A percentile compares a stretch with the other conserved stretches of the same genome.
Conservation (phyloP, 2,797 vertebrate species). For the Cyprinella venusta region DNA sequence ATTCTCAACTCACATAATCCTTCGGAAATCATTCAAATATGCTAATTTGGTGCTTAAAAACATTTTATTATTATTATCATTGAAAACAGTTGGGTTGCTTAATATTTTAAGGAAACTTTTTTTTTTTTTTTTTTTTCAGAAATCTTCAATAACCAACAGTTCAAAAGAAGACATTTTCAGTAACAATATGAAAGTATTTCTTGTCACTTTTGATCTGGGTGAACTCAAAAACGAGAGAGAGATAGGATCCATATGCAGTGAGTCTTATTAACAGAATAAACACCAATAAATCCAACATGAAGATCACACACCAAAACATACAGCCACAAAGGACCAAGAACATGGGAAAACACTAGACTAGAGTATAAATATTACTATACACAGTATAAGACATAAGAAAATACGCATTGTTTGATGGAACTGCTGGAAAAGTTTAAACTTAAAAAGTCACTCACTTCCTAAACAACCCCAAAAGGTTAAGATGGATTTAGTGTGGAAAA, state of each 20-base stretch:
- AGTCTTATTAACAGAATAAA: neutral
- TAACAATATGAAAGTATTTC: neutral
- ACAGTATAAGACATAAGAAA: neutral
- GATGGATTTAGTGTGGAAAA: constrained; percentile 8
- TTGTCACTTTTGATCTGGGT: neutral
- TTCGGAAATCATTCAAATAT: neutral
- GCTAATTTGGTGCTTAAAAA: neutral
- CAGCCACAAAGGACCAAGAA: neutral
- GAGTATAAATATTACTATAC: neutral
- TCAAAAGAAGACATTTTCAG: neutral
- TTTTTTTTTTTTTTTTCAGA: neutral
- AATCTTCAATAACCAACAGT: neutral
- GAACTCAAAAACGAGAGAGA: neutral
- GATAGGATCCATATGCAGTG: neutral
- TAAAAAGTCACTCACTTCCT: neutral
- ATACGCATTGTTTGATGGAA: neutral
- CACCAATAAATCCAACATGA: neutral
- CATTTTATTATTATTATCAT: neutral
- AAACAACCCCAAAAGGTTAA: neutral
- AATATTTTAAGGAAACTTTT: neutral
- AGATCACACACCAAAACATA: neutral
- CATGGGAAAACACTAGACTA: neutral
- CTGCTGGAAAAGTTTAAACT: neutral
- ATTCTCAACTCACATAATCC: no score
- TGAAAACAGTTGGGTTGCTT: neutral